Percentiles rank a stretch among this genome's conserved stretches.
Evolutionary conservation across 2,113 vertebrate species (phyloP).

Genomic region (Cepphus grylle): DNA sequence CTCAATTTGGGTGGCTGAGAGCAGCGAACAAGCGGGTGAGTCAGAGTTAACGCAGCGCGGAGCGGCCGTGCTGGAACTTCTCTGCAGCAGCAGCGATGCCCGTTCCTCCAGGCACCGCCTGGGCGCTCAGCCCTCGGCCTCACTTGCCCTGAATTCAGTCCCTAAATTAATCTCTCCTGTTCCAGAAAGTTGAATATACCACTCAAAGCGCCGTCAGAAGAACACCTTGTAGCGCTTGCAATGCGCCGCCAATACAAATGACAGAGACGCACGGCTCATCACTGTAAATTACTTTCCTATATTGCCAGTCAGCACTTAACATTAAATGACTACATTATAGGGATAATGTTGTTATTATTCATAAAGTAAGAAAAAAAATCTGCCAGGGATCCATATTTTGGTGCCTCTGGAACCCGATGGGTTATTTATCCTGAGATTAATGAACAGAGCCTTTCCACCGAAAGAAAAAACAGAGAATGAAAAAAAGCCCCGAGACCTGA

Average conservation of each 20-base stretch:
- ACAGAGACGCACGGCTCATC: not conserved
- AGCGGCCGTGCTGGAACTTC: not conserved
- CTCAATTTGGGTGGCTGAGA: not conserved
- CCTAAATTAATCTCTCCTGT: not conserved
- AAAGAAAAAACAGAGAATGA: not conserved
- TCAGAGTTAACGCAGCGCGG: accelerated
- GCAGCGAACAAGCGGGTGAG: not conserved
- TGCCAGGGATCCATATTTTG: not conserved
- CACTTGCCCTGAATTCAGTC: not conserved
- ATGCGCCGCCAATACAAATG: not conserved
- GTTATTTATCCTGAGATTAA: slow-evolving; percentile 39
- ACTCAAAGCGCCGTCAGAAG: not conserved
- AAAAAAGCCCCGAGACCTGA: not conserved
- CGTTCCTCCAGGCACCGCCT: not conserved
- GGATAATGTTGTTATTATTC: slow-evolving; percentile 14
- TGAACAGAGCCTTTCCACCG: not conserved
- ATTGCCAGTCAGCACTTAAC: not conserved
- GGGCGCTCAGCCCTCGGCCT: not conserved
- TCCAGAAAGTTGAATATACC: not conserved
- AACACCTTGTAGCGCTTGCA: not conserved
- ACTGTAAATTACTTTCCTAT: not conserved
- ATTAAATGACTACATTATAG: not conserved
- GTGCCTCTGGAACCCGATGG: not conserved
- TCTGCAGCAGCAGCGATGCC: not conserved
- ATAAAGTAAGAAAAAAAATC: not conserved